Evolutionary conservation across 1,140 invertebrate genomes (phyloP), one percentile per base, ranked within the genome.

Genomic region (Druon quercuslanigerum): DNA sequence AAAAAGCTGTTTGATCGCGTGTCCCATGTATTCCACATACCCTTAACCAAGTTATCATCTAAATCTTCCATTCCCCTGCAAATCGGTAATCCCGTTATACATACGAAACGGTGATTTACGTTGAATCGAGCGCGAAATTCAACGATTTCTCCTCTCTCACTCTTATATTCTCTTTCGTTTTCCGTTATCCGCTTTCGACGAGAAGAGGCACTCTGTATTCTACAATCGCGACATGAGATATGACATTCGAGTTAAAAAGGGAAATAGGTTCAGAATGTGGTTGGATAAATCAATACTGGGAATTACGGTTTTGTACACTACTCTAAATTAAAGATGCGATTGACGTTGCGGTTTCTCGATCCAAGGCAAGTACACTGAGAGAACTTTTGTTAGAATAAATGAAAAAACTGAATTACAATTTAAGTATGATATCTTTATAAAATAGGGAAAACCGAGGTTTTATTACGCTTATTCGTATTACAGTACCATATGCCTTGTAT

Each of bases 161-260:
- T 33, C 57, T 56, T 17, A 17, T 12, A 20, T 20, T 25, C 19
- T 57, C 56, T 33, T 20, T 25, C 60, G 16, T 33, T 33, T 25
- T 66, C 57, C 57, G 57, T 66, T 66, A 66, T 66, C 60, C 40
- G 60, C 60, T 66, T 40, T 66, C 60, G 33, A 66, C 25, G 60
- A 66, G 60, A 66, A 66, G 60, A 66, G 60, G 25, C 60, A 66
- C 60, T 66, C 60, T 66, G 60, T 66, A 66, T 66, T 66, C 60
- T 66, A 16, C 13, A 66, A 20, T 66, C 40, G 33, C 60, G 25
- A 66, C 60, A 66, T 66, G 60, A 66, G 60, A 66, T 66, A 66
- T 66, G 60, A 40, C 60, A 66, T 66, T 20, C 60, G 20, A 66
- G 60, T 40, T 66, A 33, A 66, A 66, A 66, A 66, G 60, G 60